A percentile compares a stretch with the other conserved stretches of the same genome.
These are phyloP conservation scores for Gymnosoma rotundatum DNA, from an alignment of 2,888 invertebrate species.

Conservation along the genomic window DNA sequence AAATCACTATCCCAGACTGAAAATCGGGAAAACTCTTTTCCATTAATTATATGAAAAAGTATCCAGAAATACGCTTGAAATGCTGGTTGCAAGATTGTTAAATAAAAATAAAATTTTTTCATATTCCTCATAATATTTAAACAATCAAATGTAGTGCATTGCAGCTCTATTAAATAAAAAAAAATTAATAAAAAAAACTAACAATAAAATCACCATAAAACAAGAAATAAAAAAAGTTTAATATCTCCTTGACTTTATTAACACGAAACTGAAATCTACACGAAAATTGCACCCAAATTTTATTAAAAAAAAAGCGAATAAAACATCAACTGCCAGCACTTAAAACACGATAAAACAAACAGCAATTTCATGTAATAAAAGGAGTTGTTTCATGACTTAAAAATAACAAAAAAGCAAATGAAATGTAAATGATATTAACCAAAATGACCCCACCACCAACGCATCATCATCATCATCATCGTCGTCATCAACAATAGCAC, in stretches of 20 bases:
- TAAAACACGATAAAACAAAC: constrained; percentile 46
- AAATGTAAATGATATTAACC: constrained; percentile 62
- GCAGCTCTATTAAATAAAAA: constrained; percentile 25
- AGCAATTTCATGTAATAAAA: constrained; percentile 62
- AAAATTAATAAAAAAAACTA: background rate
- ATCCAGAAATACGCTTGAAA: no score
- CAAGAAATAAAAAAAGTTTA: constrained; percentile 41
- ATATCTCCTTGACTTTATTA: constrained; percentile 70
- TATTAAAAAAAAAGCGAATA: constrained; percentile 14
- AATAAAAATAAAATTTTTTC: no score
- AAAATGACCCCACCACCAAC: constrained; percentile 70
- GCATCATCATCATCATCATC: constrained; percentile 52
- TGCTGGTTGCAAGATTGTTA: no score
- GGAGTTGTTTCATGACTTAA: constrained; percentile 65
- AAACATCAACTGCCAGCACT: constrained; percentile 44
- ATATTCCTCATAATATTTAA: no score
- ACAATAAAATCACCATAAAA: constrained; percentile 45
- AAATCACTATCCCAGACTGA: no score
- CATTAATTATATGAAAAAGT: no score
- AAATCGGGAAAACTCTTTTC: no score
- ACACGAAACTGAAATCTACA: constrained; percentile 63
- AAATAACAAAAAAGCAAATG: constrained; percentile 4
- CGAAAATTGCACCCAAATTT: constrained; percentile 67
- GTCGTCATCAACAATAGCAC: constrained; percentile 19
- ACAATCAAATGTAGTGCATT: constrained; percentile 18